phyloP scores from a whole-genome alignment of 2,797 vertebrate species.

The Myotis myotis region DNA sequence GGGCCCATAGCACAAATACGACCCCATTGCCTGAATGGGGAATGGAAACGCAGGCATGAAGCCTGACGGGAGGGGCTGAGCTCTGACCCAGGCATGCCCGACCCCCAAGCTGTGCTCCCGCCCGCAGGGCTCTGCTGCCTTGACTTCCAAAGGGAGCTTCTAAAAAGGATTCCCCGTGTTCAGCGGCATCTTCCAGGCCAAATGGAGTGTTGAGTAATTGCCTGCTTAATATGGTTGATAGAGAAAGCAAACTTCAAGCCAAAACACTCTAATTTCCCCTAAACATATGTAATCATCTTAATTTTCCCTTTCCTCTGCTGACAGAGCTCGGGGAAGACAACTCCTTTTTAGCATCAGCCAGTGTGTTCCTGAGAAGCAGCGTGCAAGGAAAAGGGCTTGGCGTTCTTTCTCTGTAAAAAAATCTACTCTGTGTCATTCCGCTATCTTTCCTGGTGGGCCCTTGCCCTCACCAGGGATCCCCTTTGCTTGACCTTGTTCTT shows the following conservation, averaged over 20 bases:
- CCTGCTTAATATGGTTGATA: conserved; percentile 63
- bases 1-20: too few relatives aligned
- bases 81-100: background rate
- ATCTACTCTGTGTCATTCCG: too few relatives aligned
- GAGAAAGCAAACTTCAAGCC: conserved; percentile 70
- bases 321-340: conserved; percentile 61
- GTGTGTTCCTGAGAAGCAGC: background rate
- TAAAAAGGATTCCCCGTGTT: conserved; percentile 13
- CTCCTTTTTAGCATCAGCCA: conserved; percentile 15
- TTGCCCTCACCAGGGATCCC: background rate
- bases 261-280: conserved; percentile 65
- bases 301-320: conserved; percentile 66
- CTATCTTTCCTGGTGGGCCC: background rate
- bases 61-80: background rate
- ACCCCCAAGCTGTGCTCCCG: background rate
- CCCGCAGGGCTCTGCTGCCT: background rate
- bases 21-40: background rate
- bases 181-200: conserved; percentile 50
- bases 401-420: background rate
- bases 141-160: background rate
- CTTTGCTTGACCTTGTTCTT: background rate
- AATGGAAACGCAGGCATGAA: background rate
- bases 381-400: background rate
- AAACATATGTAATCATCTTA: conserved; percentile 64
- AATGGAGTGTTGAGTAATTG: conserved; percentile 61